These are phyloP conservation scores for Clamator glandarius DNA, from an alignment of 2,797 vertebrate species.

Conservation along the genomic window DNA sequence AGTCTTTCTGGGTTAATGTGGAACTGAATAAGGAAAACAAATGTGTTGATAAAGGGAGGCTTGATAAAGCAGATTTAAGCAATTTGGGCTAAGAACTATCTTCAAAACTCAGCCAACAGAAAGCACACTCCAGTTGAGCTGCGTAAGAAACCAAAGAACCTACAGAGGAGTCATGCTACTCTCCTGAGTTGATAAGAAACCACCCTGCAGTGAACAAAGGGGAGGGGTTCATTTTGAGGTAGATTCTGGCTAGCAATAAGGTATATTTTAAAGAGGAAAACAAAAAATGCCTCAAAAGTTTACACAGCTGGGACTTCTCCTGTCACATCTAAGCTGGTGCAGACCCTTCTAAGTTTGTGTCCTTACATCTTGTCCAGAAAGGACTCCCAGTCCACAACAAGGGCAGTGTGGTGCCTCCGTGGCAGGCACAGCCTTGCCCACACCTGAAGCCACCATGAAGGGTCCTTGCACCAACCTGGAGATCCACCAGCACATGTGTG, in stretches of 20 bases:
- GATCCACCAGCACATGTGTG: fast-evolving
- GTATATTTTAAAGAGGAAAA: constrained; percentile 2
- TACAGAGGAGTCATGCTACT: background rate
- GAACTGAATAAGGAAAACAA: background rate
- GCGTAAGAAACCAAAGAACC: background rate
- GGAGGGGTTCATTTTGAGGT: background rate
- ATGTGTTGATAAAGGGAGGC: background rate
- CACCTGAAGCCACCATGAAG: background rate
- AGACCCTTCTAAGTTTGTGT: background rate
- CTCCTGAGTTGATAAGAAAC: background rate
- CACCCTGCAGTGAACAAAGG: background rate
- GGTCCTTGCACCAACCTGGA: background rate
- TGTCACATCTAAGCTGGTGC: background rate
- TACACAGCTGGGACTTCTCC: constrained; percentile 36
- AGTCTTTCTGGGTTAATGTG: background rate
- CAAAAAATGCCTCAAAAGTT: constrained; percentile 13
- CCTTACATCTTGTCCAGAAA: background rate
- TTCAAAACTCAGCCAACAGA: background rate
- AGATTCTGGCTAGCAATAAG: background rate
- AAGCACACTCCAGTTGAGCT: background rate
- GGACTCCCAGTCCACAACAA: background rate
- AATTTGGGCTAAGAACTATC: background rate
- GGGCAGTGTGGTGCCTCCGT: background rate
- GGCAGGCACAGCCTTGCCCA: fast-evolving
- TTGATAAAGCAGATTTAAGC: background rate